These are phyloP conservation scores for Stichodactyla helianthus DNA, from an alignment of 64 coral and sea anemone species.

Conservation along the genomic window DNA sequence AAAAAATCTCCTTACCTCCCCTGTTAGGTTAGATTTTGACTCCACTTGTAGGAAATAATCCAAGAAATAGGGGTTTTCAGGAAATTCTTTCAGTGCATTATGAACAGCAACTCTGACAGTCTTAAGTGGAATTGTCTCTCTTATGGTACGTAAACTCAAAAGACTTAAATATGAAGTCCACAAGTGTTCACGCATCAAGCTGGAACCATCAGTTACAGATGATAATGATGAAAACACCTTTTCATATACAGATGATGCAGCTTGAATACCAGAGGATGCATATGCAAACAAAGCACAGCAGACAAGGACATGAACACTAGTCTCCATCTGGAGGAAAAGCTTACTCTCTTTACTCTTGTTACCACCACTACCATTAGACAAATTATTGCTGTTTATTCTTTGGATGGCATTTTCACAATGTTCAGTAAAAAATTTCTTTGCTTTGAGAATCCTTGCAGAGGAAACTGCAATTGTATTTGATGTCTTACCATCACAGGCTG, in stretches of 20 bases:
- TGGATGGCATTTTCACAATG: neutral
- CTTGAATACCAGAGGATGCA: constrained; percentile 60
- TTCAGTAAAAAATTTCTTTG: constrained; percentile 60
- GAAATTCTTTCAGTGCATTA: constrained; percentile 51
- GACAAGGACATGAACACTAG: constrained; percentile 44
- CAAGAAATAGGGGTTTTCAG: constrained; percentile 76
- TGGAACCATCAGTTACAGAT: neutral
- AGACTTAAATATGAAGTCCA: constrained; percentile 54
- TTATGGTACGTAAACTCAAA: constrained; percentile 51
- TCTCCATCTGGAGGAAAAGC: neutral
- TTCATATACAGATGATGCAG: constrained; percentile 47
- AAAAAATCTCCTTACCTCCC: constrained; percentile 72
- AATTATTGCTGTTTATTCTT: neutral
- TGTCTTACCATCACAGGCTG: neutral
- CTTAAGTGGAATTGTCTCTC: constrained; percentile 57
- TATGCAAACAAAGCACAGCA: constrained; percentile 75
- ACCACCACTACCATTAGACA: neutral
- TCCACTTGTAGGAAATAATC: constrained; percentile 62
- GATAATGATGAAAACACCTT: constrained; percentile 25
- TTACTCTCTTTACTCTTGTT: neutral
- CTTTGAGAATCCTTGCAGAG: constrained; percentile 62
- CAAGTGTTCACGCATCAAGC: constrained; percentile 45
- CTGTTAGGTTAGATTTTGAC: constrained; percentile 69
- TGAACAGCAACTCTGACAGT: constrained; percentile 37
- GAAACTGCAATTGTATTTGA: constrained; percentile 20